phyloP scores from a whole-genome alignment of 2,888 invertebrate species.

The Halictus ligatus region DNA sequence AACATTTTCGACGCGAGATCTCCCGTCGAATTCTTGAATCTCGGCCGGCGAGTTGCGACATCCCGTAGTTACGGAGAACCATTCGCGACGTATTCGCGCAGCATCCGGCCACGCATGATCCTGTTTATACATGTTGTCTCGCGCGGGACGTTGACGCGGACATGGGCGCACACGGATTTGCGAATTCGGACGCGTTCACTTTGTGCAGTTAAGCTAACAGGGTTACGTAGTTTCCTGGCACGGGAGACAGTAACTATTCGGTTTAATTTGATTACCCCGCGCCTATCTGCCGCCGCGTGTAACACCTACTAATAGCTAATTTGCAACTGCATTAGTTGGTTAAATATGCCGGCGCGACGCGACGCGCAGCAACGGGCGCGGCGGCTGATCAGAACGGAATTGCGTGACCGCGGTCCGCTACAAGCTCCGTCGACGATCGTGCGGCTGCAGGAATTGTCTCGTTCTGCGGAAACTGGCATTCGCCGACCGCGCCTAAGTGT shows the following conservation, averaged over 20 bases:
- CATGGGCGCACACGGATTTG: conserved; percentile 8
- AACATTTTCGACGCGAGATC: neutral
- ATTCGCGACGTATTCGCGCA: conserved; percentile 26
- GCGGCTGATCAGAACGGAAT: conserved; percentile 74
- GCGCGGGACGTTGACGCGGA: conserved; percentile 10
- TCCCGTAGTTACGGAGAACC: conserved; percentile 29
- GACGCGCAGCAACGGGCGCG: conserved; percentile 61
- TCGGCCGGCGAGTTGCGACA: neutral
- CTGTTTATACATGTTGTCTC: conserved; percentile 48
- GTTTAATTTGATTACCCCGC: conserved; percentile 77
- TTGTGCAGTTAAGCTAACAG: conserved; percentile 75
- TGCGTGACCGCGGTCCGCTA: conserved; percentile 39
- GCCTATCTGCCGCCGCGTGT: conserved; percentile 73
- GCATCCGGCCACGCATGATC: conserved; percentile 1
- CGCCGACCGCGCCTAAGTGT: neutral
- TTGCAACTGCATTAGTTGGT: conserved; percentile 79
- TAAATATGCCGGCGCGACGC: conserved; percentile 74
- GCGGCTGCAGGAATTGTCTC: conserved; percentile 50
- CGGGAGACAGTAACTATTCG: conserved; percentile 76
- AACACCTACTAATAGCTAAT: conserved; percentile 80
- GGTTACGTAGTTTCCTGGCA: conserved; percentile 72
- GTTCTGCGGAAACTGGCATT: conserved; percentile 24
- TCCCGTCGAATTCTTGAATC: neutral
- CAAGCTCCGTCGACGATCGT: conserved; percentile 40
- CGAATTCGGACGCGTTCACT: conserved; percentile 67